Conservation (phyloP, 2,113 vertebrate genomes). For the Micronycteris hirsuta region DNA sequence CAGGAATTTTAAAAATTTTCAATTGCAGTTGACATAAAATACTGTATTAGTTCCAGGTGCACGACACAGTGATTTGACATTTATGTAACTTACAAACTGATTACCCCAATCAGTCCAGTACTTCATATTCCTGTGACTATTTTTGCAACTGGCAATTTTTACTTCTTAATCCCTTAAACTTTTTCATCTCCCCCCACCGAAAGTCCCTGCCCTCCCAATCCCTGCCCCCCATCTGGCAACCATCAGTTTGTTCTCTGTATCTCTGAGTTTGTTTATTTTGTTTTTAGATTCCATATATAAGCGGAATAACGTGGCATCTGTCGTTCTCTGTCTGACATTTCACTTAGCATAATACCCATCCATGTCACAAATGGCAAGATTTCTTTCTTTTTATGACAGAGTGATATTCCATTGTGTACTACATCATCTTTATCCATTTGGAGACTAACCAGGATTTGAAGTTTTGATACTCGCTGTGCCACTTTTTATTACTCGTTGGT, state of each 20-base stretch:
- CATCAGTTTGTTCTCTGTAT: not conserved
- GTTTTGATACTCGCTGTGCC: not conserved
- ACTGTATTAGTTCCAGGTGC: not conserved
- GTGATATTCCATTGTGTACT: not conserved
- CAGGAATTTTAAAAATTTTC: not conserved
- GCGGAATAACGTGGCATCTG: not conserved
- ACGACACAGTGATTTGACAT: not conserved
- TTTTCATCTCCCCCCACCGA: not conserved
- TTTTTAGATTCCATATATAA: not conserved
- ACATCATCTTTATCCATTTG: not conserved
- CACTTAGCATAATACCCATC: not conserved
- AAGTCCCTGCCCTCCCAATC: not conserved
- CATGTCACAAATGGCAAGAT: not conserved
- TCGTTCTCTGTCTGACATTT: not conserved
- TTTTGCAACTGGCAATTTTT: not conserved
- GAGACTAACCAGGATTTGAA: not conserved
- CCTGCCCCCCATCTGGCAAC: not conserved
- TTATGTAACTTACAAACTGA: not conserved
- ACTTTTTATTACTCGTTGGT: conserved; percentile 6
- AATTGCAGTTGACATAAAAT: not conserved
- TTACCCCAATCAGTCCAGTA: not conserved
- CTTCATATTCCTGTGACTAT: not conserved
- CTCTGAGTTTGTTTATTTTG: not conserved
- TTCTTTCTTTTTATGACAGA: not conserved
- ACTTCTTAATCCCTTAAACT: not conserved